These are phyloP conservation scores for Litoditis marina DNA, from an alignment of 2,888 invertebrate genomes.

Conservation along the genomic window DNA sequence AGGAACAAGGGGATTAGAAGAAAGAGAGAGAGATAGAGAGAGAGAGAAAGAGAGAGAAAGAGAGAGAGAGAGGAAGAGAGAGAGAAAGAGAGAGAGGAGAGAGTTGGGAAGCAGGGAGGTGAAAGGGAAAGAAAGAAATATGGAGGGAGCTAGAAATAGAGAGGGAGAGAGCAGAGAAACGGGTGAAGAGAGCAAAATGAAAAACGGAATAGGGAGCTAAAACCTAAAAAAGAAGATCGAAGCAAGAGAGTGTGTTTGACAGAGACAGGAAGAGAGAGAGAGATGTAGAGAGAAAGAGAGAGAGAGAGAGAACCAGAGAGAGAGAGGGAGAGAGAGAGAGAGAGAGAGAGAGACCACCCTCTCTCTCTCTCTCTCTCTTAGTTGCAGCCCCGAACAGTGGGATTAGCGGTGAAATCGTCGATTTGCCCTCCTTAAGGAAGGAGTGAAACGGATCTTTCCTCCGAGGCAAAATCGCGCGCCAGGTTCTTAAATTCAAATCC, in stretches of 20 bases:
- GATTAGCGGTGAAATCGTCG: too few species aligned
- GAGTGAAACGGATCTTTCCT: too few species aligned
- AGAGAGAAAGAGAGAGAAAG: neutral
- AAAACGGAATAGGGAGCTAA: neutral
- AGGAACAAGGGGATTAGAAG: too few species aligned
- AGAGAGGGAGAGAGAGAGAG: neutral
- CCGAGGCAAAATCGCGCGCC: too few species aligned
- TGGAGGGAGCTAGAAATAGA: neutral
- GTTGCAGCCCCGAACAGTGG: too few species aligned
- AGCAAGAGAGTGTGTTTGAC: too few species aligned
- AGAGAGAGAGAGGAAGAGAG: neutral
- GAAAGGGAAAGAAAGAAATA: neutral
- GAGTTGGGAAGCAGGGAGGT: too few species aligned
- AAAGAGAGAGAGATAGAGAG: neutral
- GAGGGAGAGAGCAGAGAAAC: neutral
- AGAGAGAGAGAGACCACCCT: too few species aligned
- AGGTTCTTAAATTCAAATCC: too few species aligned
- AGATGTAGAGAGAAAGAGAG: neutral
- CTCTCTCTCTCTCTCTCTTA: neutral
- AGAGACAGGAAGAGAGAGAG: neutral
- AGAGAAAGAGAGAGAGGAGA: neutral
- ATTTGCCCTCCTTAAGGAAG: too few species aligned
- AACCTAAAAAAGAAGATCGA: neutral
- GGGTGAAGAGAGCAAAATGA: neutral
- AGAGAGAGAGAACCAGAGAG: conserved; percentile 1